Evolutionary conservation across 2,888 invertebrate species (phyloP), one percentile per base, ranked within the genome.

Genomic region (Apotomis turbidana): DNA sequence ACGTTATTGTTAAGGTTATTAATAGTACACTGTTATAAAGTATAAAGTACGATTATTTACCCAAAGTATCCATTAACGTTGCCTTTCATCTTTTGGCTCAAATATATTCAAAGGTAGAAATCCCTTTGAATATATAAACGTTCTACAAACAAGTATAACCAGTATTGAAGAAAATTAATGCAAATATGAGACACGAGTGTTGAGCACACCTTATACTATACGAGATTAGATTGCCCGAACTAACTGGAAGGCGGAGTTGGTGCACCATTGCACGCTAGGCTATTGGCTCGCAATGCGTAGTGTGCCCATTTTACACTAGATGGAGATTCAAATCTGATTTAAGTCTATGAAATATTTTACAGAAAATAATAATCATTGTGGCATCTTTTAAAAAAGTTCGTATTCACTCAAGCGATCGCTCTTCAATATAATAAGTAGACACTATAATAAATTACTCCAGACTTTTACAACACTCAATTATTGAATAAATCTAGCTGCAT

Each of bases 401-500:
- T 49, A 49, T 49, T 8, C 9, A 49, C 49, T 3, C 49, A 49
- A 49, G 49, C 10, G 49, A 49, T 41, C 5, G 41, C 6, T 49
- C 9, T 49, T 9, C 6, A 10, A 4, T 0, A 5, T 27, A 27
- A 8, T 3, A 12, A 36, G 36, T 27, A 36, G 36, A 57, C 9
- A 57, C 27, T 36, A 57, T 36, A 57, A 38, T 49, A 49, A 57
- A 57, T 1, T 5, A 5, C 12, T 57, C n/a, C 12, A 36, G 38
- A 57, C n/a, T 38, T 38, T 38, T 12, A 57, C 57, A 5, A 5
- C 12, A 38, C 59, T 41, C 38, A 5, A 41, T 38, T 41, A 57
- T 38, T 36, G 38, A 36, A 49, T 62, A 44, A 55, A 49, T 49
- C 15, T 41, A 46, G 27, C 63, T 64, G 66, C 55, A 57, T 57